phyloP scores from a whole-genome alignment of 2,113 vertebrate species.

The Hippocampus mohnikei region DNA sequence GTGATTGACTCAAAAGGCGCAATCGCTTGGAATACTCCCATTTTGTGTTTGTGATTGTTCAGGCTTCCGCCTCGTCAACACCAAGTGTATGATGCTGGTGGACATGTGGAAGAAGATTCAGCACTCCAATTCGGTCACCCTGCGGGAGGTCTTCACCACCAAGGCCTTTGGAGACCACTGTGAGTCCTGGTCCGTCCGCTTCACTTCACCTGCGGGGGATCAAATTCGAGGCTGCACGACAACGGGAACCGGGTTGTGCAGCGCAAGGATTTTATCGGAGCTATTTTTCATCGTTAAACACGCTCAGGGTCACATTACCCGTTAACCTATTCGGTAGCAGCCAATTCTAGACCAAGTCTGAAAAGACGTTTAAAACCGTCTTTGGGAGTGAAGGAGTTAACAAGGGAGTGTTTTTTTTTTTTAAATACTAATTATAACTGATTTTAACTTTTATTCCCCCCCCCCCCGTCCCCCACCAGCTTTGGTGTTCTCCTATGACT shows the following conservation, averaged over 20 bases:
- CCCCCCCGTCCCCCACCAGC: conserved; percentile 64
- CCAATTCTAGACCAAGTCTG: too few relatives aligned
- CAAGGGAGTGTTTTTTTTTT: neutral
- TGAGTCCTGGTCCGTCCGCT: conserved; percentile 45
- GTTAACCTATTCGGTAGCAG: neutral
- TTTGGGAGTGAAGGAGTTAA: too few relatives aligned
- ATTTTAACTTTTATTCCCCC: neutral
- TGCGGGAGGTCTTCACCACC: conserved; percentile 98
- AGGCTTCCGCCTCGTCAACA: conserved; percentile 98
- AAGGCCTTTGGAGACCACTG: conserved; percentile 98
- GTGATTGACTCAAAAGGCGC: neutral
- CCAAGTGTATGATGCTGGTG: conserved; percentile 98
- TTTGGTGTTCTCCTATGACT: conserved; percentile 97
- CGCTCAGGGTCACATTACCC: neutral
- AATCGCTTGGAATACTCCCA: neutral
- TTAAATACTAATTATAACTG: too few relatives aligned
- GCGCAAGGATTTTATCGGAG: too few relatives aligned
- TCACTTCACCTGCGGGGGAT: neutral
- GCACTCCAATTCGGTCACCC: conserved; percentile 93
- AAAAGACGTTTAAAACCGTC: too few relatives aligned
- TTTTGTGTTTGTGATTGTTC: conserved; percentile 3
- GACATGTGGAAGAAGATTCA: conserved; percentile 99
- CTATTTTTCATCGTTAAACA: neutral
- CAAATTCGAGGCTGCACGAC: too few relatives aligned
- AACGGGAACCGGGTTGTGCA: too few relatives aligned